These are phyloP conservation scores for Tachina grossa DNA, from an alignment of 2,888 invertebrate genomes.

Conservation along the genomic window DNA sequence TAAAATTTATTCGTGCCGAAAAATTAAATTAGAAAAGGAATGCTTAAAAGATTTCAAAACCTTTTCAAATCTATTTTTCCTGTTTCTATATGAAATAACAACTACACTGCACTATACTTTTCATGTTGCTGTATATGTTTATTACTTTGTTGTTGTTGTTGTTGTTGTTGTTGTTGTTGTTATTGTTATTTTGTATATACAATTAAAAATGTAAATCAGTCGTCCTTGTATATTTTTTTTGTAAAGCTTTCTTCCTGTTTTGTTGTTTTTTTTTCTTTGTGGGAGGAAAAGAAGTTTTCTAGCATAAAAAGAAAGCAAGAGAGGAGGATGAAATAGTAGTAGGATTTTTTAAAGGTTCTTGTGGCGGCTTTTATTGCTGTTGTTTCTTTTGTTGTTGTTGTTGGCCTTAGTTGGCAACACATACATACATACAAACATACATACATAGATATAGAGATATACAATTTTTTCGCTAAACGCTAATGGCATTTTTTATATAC, in stretches of 20 bases:
- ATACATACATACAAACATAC: constrained; percentile 19
- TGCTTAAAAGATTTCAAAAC: constrained; percentile 51
- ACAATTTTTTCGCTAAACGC: constrained; percentile 71
- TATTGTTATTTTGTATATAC: constrained; percentile 75
- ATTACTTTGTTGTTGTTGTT: constrained; percentile 54
- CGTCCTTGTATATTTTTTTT: constrained; percentile 73
- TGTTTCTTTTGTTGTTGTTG: constrained; percentile 60
- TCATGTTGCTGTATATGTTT: constrained; percentile 28
- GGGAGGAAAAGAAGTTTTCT: constrained; percentile 43
- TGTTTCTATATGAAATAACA: constrained; percentile 41
- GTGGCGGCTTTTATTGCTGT: constrained; percentile 59
- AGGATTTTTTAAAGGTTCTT: constrained; percentile 50
- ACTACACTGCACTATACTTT: constrained; percentile 39
- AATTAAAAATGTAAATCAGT: constrained; percentile 79
- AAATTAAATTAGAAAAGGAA: constrained; percentile 14
- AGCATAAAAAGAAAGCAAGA: constrained; percentile 29
- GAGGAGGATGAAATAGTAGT: constrained; percentile 32
- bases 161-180: constrained; percentile 63
- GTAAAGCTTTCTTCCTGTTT: neutral
- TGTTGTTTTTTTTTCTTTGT: constrained; percentile 45
- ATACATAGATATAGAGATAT: constrained; percentile 10
- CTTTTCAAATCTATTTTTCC: constrained; percentile 45
- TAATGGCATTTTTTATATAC: constrained; percentile 75
- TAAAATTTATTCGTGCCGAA: neutral
- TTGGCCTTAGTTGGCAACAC: constrained; percentile 53